A percentile compares a stretch with the other conserved stretches of the same genome.
phyloP scores from a whole-genome alignment of 2,888 invertebrate species.

The Cyaniris semiargus region DNA sequence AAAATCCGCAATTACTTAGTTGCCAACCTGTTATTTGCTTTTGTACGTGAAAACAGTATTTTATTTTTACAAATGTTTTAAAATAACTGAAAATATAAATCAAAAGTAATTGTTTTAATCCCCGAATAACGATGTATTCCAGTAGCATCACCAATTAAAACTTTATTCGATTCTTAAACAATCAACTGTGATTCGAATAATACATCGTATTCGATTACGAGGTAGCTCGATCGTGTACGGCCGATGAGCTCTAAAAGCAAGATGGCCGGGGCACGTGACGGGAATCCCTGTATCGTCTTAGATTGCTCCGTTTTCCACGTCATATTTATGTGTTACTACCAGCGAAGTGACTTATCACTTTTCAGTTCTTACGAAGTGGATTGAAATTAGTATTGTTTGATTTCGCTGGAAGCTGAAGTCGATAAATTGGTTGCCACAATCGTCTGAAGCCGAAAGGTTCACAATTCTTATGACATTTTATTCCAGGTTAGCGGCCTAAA shows the following conservation, averaged over 20 bases:
- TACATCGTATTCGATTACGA: slow-evolving; percentile 40
- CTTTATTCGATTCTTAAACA: slow-evolving; percentile 26
- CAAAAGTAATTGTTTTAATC: slow-evolving; percentile 23
- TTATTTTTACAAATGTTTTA: not conserved
- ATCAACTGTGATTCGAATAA: slow-evolving; percentile 26
- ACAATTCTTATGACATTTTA: not conserved
- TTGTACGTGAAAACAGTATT: not conserved
- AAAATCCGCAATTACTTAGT: too few species aligned
- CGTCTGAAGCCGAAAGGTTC: too few species aligned
- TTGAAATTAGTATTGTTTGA: not conserved
- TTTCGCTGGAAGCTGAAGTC: too few species aligned
- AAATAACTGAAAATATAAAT: slow-evolving; percentile 12
- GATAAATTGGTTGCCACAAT: too few species aligned
- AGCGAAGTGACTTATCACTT: slow-evolving; percentile 7
- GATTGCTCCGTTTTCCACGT: slow-evolving; percentile 50
- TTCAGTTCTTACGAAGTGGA: not conserved
- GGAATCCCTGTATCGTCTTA: slow-evolving; percentile 50
- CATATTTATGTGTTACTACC: slow-evolving; percentile 25
- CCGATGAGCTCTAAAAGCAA: slow-evolving; percentile 53
- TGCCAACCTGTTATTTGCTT: too few species aligned
- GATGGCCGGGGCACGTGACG: slow-evolving; percentile 58
- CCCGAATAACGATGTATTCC: slow-evolving; percentile 37
- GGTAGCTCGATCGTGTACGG: slow-evolving; percentile 46
- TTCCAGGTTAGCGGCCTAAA: too few species aligned
- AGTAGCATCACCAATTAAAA: slow-evolving; percentile 27